Evolutionary conservation across 1,140 invertebrate genomes (phyloP), one percentile per base, ranked within the genome.

Genomic region (Drosophila virilis): DNA sequence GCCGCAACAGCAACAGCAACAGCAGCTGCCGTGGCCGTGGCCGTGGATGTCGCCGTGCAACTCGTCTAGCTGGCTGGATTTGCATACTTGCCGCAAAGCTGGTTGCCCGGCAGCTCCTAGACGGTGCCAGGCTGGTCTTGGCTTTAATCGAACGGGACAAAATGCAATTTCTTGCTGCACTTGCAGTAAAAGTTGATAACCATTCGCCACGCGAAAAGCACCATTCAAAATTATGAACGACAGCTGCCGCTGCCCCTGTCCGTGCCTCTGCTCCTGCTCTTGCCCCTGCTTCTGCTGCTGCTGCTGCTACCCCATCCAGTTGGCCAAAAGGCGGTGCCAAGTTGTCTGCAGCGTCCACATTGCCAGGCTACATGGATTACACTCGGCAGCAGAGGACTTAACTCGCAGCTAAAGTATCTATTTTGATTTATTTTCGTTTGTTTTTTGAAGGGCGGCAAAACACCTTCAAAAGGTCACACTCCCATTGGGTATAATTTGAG

Each of bases 1-100:
- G 28, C 33, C 71, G 76, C 22, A 22, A 2, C 22, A 1, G 22
- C 77, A 13, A 33, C 60, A 2, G 28, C 40, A 75, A 72, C 77
- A 13, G 42, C 60, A 5, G 13, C 55, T 22, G 32, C 35, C 28
- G 42, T n/a, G 13, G 33, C 13, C 28, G 22, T 8, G n/a, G 32
- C 35, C 28, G 42, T n/a, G 13, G 33, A 10, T 15, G 22, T 8
- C 1, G 17, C 17, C 33, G 73, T 61, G 52, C 57, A 59, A 84
- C 77, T 85, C 55, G 80, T 74, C 69, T 66, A 60, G 37, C 60
- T 45, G 32, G 38, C 42, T 38, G 9, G 45, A 83, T 80, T 85
- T 80, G 78, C 82, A 86, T 86, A 77, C 70, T 50, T 72, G 74
- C 77, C 62, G 46, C 57, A 58, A 62, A 68, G 58, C 74, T 62